Conservation (phyloP, 2,113 vertebrate species). For the Halichoerus grypus region DNA sequence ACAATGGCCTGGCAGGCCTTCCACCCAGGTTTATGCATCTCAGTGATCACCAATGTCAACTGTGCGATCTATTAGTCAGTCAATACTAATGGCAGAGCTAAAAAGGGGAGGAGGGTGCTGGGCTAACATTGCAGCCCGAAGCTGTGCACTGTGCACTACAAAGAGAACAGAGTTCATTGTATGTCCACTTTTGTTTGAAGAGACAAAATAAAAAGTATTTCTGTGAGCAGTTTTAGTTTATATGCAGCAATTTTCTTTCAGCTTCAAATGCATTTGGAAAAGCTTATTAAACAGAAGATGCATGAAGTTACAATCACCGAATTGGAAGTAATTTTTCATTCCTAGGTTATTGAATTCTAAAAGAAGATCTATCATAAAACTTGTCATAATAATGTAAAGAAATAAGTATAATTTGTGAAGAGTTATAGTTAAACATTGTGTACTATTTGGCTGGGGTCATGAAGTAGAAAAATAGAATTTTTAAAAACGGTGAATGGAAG, state of each 20-base stretch:
- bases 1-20: not conserved
- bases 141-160: not conserved
- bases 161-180: not conserved
- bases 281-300: conserved; percentile 67
- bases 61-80: not conserved
- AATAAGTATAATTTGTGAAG: conserved; percentile 60
- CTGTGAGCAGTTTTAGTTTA: conserved; percentile 34
- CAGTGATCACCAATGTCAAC: not conserved
- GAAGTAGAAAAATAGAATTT: conserved; percentile 19
- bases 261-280: conserved; percentile 61
- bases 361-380: conserved; percentile 52
- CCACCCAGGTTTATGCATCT: not conserved
- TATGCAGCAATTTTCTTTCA: conserved; percentile 57
- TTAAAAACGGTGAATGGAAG: not conserved
- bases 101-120: not conserved
- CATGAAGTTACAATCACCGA: conserved; percentile 62
- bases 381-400: conserved; percentile 64
- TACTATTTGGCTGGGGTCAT: conserved; percentile 22
- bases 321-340: conserved; percentile 63
- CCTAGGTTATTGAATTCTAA: conserved; percentile 60
- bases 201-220: conserved; percentile 57
- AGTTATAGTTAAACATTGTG: conserved; percentile 47
- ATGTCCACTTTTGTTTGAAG: conserved; percentile 60
- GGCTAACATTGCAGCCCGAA: not conserved
- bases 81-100: not conserved